Base-by-base conservation (phyloP, 2,888 invertebrate species). In the Panorpa germanica region DNA sequence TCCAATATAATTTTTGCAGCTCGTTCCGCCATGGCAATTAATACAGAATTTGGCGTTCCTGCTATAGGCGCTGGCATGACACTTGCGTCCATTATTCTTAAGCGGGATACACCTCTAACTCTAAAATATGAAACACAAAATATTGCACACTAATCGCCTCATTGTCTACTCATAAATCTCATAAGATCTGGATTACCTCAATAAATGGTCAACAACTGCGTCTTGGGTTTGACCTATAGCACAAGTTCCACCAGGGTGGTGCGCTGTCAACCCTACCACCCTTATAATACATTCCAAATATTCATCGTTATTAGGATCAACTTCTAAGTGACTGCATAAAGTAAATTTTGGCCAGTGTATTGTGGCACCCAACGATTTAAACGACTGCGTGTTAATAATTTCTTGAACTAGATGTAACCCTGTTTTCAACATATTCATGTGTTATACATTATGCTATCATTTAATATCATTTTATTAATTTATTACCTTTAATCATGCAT, bases 191-290 rank as follows among this genome's bases (percentile, higher is more conserved):
- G 27, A 32, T 34, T 41, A 75, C 76, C 65, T 62, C 5, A 77
- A 49, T 23, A 65, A 44, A 3, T 67, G 52, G 43, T 83, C 74
- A 0, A 83, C 73, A 1, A 82, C 83, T 3, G 65, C 58, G 18
- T 48, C 53, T 12, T 43, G 41, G 3, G 38, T 32, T 7, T 39
- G 39, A 3, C 77, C 82, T 48, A 81, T 78, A 19, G 69, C 64
- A 44, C 78, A 77, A 1, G 75, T 80, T 8, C 85, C 83, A 0
- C 70, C 76, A 0, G 71, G 74, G 49, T 86, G 86, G 47, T 86
- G 81, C 1, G 77, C 74, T 2, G 75, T 66, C 14, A 76, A 55
- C 0, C 66, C 70, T 6, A 63, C 61, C 19, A 65, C 63, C 32
- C 71, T 56, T 33, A 74, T 51, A 10, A 72, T 45, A 42, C 77